Conservation (phyloP, 1,140 invertebrate species). For the Drosophila erecta region DNA sequence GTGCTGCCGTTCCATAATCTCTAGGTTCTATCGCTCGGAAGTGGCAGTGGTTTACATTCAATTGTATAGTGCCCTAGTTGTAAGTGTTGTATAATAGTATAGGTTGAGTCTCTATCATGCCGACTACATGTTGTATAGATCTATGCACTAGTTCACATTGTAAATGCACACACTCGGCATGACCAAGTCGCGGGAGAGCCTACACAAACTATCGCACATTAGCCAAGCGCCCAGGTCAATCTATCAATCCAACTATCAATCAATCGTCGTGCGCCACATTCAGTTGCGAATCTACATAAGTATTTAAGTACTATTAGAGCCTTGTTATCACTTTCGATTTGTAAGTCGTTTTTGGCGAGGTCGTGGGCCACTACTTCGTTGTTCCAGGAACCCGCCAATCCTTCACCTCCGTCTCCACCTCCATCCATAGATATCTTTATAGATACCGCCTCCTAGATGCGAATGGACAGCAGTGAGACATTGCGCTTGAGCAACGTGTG, state of each 20-base stretch:
- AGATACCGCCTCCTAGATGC: constrained; percentile 57
- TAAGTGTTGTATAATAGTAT: constrained; percentile 44
- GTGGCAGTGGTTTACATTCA: constrained; percentile 78
- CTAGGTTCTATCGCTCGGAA: constrained; percentile 54
- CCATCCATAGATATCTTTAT: neutral
- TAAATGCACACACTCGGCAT: constrained; percentile 72
- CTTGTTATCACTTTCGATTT: constrained; percentile 79
- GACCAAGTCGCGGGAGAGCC: constrained; percentile 22
- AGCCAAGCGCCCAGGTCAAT: constrained; percentile 36
- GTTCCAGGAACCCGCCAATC: constrained; percentile 45
- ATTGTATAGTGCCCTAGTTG: constrained; percentile 71
- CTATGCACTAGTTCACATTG: constrained; percentile 77
- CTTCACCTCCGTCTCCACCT: neutral
- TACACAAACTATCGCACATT: constrained; percentile 40
- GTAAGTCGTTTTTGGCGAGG: constrained; percentile 70
- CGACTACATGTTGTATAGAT: constrained; percentile 54
- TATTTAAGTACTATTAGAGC: constrained; percentile 77
- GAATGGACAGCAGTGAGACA: constrained; percentile 82
- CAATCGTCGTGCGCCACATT: constrained; percentile 42
- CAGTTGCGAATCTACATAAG: constrained; percentile 65
- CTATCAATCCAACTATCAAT: neutral
- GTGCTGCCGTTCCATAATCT: constrained; percentile 11
- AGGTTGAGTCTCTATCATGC: constrained; percentile 46
- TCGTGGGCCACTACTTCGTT: constrained; percentile 53
- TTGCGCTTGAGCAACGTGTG: constrained; percentile 79